These are phyloP conservation scores for Gnathonemus longibarbis DNA, from an alignment of 2,113 vertebrate species.

Conservation along the genomic window DNA sequence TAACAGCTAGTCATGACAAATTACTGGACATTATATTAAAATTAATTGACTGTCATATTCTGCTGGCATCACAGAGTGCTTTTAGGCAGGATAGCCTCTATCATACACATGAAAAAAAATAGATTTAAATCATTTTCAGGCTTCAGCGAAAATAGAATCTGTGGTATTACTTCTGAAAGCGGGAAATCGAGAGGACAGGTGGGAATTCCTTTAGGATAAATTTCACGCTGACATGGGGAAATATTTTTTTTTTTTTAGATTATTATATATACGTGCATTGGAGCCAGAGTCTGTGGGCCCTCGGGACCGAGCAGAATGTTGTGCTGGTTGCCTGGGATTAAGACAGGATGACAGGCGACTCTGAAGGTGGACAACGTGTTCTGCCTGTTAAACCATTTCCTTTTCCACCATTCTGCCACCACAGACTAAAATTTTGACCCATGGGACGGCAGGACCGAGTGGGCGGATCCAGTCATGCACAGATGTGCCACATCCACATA, in stretches of 20 bases:
- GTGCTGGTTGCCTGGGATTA: not conserved
- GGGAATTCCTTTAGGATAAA: not conserved
- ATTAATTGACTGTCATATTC: not conserved
- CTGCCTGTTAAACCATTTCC: not conserved
- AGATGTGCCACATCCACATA: not conserved
- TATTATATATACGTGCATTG: not conserved
- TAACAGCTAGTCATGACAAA: not conserved
- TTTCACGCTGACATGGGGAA: not conserved
- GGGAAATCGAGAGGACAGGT: not conserved
- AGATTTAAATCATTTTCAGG: not conserved
- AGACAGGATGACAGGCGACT: not conserved
- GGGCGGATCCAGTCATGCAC: not conserved
- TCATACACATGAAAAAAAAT: not conserved
- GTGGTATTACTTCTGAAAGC: not conserved
- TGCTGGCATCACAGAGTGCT: not conserved
- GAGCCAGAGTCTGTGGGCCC: not conserved
- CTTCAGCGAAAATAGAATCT: not conserved
- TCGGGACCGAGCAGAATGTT: not conserved
- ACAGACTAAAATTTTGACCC: not conserved
- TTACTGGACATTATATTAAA: not conserved
- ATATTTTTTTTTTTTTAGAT: not conserved
- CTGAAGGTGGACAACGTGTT: not conserved
- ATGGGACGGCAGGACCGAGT: not conserved
- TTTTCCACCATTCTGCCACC: not conserved
- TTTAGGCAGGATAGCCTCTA: not conserved